Percentiles rank a stretch among this genome's conserved stretches.
Conservation (phyloP, 2,113 vertebrate species). For the Puntigrus tetrazona region DNA sequence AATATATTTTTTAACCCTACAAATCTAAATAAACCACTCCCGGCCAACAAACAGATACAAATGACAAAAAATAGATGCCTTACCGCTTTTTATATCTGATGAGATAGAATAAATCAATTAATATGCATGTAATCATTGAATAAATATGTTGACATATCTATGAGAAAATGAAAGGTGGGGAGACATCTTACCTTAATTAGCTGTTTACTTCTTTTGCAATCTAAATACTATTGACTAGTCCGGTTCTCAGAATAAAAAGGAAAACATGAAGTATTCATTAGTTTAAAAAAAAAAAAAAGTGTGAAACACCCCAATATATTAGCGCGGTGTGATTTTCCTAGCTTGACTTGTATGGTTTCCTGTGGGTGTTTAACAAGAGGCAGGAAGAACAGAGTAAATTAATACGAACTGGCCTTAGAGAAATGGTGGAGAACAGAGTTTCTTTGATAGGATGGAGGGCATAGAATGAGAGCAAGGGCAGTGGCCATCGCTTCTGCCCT, state of each 20-base stretch:
- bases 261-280: neutral
- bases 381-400: conserved; percentile 18
- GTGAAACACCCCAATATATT: too few relatives aligned
- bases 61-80: neutral
- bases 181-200: neutral
- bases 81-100: neutral
- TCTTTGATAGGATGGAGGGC: conserved; percentile 13
- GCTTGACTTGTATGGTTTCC: neutral
- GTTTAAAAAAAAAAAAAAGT: neutral
- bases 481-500: conserved; percentile 47
- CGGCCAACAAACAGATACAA: neutral
- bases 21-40: neutral
- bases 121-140: neutral
- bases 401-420: conserved; percentile 22
- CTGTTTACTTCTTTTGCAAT: neutral
- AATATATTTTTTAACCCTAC: neutral
- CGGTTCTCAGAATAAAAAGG: neutral
- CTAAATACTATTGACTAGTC: neutral
- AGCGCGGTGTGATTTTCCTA: neutral
- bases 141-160: neutral
- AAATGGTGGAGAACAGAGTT: conserved; percentile 24
- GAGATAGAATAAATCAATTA: neutral
- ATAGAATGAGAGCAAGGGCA: conserved; percentile 40
- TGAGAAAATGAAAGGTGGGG: too few relatives aligned
- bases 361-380: conserved; percentile 4